Evolutionary conservation across 2,888 invertebrate species (phyloP).

Genomic region (Euphydryas editha): DNA sequence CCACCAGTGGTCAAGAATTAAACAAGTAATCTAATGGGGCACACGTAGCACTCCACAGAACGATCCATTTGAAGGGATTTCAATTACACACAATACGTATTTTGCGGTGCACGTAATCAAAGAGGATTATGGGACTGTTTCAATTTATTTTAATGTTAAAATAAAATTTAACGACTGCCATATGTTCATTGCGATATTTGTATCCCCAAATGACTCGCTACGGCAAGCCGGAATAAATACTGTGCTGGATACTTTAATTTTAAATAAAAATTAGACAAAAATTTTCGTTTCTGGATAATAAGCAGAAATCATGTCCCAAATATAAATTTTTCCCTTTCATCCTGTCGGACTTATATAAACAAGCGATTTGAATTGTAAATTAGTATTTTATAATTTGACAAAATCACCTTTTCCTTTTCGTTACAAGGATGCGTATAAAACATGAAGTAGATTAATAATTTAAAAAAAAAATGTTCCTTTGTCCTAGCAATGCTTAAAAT

Average conservation of each 20-base stretch:
- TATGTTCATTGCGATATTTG: slow-evolving; percentile 43
- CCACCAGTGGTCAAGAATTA: slow-evolving; percentile 79
- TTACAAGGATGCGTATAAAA: slow-evolving; percentile 22
- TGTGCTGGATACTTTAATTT: slow-evolving; percentile 24
- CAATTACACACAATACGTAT: slow-evolving; percentile 56
- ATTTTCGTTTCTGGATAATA: slow-evolving; percentile 51
- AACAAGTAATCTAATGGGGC: slow-evolving; percentile 73
- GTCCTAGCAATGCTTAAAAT: background rate
- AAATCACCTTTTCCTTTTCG: slow-evolving; percentile 44
- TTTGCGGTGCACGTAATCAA: slow-evolving; percentile 50
- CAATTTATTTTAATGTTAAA: slow-evolving; percentile 46
- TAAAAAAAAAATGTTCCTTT: background rate
- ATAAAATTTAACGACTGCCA: slow-evolving; percentile 44
- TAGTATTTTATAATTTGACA: slow-evolving; percentile 61
- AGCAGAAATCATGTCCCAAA: slow-evolving; percentile 60
- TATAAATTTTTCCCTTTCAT: slow-evolving; percentile 70
- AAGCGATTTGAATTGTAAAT: slow-evolving; percentile 74
- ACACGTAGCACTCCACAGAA: slow-evolving; percentile 62
- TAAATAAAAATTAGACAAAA: slow-evolving; percentile 39
- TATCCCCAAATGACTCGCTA: slow-evolving; percentile 37
- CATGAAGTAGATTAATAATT: background rate
- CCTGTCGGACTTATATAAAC: slow-evolving; percentile 57
- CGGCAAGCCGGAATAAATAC: slow-evolving; percentile 20
- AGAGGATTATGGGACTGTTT: slow-evolving; percentile 43
- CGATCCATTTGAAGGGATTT: slow-evolving; percentile 61